Percentiles rank a stretch among this genome's conserved stretches.
Conservation (phyloP, 2,888 invertebrate genomes). For the Ferdinandea cuprea region DNA sequence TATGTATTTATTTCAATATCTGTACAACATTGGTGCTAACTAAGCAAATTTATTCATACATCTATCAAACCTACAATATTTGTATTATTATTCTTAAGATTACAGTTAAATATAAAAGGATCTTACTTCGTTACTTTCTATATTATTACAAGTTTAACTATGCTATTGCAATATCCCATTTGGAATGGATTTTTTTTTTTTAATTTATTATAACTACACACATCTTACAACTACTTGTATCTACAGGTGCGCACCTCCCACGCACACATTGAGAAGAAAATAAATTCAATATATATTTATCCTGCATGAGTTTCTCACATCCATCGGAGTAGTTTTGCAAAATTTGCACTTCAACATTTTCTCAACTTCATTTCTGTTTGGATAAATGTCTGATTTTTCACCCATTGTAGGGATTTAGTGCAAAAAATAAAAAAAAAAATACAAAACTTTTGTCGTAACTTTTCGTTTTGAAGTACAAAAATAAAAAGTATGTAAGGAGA, state of each 20-base stretch:
- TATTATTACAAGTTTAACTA: neutral
- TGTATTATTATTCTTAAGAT: slow-evolving; percentile 15
- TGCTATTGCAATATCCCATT: too few species aligned
- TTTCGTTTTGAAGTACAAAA: neutral
- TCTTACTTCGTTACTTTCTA: neutral
- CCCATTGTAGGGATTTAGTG: neutral
- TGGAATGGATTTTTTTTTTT: too few species aligned
- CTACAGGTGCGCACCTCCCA: too few species aligned
- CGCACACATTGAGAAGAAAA: too few species aligned
- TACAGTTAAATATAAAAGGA: slow-evolving; percentile 32
- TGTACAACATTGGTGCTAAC: slow-evolving; percentile 62
- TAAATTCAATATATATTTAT: slow-evolving; percentile 36
- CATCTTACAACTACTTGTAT: too few species aligned
- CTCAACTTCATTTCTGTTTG: slow-evolving; percentile 16
- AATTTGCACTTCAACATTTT: slow-evolving; percentile 32
- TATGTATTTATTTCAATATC: slow-evolving; percentile 36
- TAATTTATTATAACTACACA: too few species aligned
- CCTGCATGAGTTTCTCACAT: slow-evolving; percentile 30
- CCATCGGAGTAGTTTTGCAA: slow-evolving; percentile 25
- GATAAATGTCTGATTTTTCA: slow-evolving; percentile 35
- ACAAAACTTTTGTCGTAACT: slow-evolving; percentile 1
- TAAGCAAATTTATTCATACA: slow-evolving; percentile 32
- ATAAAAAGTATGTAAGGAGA: neutral
- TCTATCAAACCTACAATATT: slow-evolving; percentile 22
- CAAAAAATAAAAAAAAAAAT: neutral